phyloP scores from a whole-genome alignment of 2,113 vertebrate genomes.

The Anoplopoma fimbria region DNA sequence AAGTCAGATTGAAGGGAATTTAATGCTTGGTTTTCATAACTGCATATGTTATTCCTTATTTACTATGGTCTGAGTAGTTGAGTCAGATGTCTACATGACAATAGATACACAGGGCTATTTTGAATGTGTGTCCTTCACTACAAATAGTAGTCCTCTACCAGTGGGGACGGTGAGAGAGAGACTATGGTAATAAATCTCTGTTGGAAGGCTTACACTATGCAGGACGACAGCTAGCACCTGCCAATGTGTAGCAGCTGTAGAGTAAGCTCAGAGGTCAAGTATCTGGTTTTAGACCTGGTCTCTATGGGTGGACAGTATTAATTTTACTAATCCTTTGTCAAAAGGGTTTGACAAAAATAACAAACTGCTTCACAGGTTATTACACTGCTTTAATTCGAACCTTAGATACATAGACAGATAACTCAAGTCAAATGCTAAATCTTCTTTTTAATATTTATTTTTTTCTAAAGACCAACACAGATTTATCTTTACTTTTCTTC shows the following conservation, averaged over 20 bases:
- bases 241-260: slow-evolving; percentile 41
- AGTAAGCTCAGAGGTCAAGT: slow-evolving; percentile 24
- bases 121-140: slow-evolving; percentile 67
- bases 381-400: background rate
- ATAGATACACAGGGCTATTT: slow-evolving; percentile 57
- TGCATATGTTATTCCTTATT: background rate
- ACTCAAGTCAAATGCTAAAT: background rate
- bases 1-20: background rate
- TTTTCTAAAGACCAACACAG: background rate
- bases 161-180: slow-evolving; percentile 6
- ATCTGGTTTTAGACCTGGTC: slow-evolving; percentile 11
- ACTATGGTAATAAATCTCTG: slow-evolving; percentile 48
- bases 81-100: slow-evolving; percentile 45
- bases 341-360: background rate
- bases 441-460: background rate
- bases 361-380: slow-evolving; percentile 3
- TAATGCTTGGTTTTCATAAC: background rate
- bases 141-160: slow-evolving; percentile 59
- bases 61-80: background rate
- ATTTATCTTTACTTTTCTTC: background rate
- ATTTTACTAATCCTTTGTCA: slow-evolving; percentile 18
- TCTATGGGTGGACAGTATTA: background rate
- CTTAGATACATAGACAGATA: background rate
- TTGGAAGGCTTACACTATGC: slow-evolving; percentile 32
- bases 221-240: slow-evolving; percentile 44